phyloP scores from a whole-genome alignment of 1,140 invertebrate species.

The Drosophila sturtevanti region DNA sequence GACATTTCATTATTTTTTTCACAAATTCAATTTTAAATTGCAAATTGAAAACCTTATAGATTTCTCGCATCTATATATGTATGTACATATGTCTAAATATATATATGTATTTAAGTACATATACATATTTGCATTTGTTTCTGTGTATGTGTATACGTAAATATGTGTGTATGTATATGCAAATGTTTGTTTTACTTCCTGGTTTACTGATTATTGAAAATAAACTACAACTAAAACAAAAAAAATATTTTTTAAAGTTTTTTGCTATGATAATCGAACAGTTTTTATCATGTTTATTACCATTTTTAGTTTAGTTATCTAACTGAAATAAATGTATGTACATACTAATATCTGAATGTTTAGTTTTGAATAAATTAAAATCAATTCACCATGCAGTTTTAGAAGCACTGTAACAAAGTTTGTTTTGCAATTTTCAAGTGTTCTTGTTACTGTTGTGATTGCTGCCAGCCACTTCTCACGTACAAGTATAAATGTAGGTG shows the following conservation, averaged over 20 bases:
- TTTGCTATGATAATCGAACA: background rate
- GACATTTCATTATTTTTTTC: slow-evolving; percentile 50
- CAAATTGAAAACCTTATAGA: slow-evolving; percentile 6
- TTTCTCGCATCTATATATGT: background rate
- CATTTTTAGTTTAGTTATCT: no score
- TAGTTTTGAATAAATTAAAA: background rate
- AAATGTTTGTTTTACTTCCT: background rate
- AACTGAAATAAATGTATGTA: background rate
- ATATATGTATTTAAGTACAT: no score
- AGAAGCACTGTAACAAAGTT: slow-evolving; percentile 1
- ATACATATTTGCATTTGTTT: no score
- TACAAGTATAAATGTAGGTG: background rate
- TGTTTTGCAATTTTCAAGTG: background rate
- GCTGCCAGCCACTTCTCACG: slow-evolving; percentile 41
- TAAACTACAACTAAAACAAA: no score
- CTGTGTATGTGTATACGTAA: no score
- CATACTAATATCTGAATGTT: no score
- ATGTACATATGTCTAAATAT: background rate
- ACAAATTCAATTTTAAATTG: slow-evolving; percentile 55
- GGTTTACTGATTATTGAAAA: background rate
- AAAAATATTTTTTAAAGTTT: no score
- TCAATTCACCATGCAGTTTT: background rate
- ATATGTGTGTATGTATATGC: background rate
- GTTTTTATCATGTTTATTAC: background rate
- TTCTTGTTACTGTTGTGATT: slow-evolving; percentile 21